phyloP scores from a whole-genome alignment of 1,140 invertebrate genomes.

The Ctenoplectra terminalis region DNA sequence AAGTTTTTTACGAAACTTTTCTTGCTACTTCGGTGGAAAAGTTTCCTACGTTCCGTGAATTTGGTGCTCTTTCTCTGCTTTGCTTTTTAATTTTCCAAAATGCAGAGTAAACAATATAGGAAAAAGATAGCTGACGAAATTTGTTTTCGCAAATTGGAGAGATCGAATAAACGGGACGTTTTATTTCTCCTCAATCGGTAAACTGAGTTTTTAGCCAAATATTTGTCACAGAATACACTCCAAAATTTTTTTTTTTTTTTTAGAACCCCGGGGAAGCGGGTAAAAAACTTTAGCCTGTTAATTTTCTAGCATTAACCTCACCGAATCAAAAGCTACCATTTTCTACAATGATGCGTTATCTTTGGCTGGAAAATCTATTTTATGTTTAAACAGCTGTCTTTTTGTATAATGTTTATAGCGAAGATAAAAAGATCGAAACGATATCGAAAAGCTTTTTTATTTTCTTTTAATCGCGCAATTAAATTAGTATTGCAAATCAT shows the following conservation, averaged over 20 bases:
- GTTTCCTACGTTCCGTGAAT: background rate
- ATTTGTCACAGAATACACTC: background rate
- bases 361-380: background rate
- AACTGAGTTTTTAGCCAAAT: background rate
- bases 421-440: background rate
- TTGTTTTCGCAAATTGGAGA: background rate
- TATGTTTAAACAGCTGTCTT: conserved; percentile 2
- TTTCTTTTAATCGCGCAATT: background rate
- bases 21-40: background rate
- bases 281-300: background rate
- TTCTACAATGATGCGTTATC: background rate
- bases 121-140: background rate
- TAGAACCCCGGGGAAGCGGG: background rate
- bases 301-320: background rate
- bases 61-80: too few relatives aligned
- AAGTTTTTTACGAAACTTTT: conserved; percentile 1
- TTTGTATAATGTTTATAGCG: background rate
- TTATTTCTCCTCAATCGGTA: background rate
- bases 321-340: too few relatives aligned
- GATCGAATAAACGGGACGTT: background rate
- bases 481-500: background rate
- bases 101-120: background rate
- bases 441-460: background rate
- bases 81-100: conserved; percentile 9
- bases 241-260: background rate